Evolutionary conservation across 1,140 invertebrate genomes (phyloP).

Genomic region (Trichonephila clavipes): DNA sequence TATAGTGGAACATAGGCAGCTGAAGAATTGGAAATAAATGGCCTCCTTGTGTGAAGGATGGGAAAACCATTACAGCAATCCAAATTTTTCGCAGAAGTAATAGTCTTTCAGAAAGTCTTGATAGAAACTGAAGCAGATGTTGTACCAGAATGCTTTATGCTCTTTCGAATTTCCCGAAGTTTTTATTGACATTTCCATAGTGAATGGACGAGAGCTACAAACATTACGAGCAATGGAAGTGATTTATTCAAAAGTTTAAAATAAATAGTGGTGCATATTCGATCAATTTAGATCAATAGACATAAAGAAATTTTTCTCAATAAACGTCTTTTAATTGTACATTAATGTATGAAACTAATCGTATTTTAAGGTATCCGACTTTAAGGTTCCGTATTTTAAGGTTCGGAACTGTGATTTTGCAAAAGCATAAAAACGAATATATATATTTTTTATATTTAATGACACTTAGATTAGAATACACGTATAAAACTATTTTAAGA

Average conservation of each 20-base stretch:
- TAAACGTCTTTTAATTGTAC: too few species aligned
- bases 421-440: too few species aligned
- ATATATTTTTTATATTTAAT: too few species aligned
- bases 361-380: too few species aligned
- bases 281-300: not conserved
- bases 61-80: conserved; percentile 12
- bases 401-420: too few species aligned
- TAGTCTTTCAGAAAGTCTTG: not conserved
- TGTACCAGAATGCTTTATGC: not conserved
- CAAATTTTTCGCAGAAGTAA: not conserved
- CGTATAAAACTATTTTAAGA: too few species aligned
- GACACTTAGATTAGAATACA: too few species aligned
- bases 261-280: not conserved
- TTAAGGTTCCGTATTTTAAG: too few species aligned
- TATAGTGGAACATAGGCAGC: not conserved
- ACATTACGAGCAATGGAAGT: not conserved
- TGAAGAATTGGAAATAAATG: conserved; percentile 38
- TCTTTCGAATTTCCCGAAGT: not conserved
- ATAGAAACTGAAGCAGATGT: conserved; percentile 19
- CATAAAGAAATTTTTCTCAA: too few species aligned
- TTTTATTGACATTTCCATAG: conserved; percentile 23
- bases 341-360: too few species aligned
- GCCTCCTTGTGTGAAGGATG: conserved; percentile 26
- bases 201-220: not conserved
- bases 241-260: conserved; percentile 9